Base-by-base conservation (phyloP, 2,797 vertebrate genomes). In the Clarias laeviceps region DNA sequence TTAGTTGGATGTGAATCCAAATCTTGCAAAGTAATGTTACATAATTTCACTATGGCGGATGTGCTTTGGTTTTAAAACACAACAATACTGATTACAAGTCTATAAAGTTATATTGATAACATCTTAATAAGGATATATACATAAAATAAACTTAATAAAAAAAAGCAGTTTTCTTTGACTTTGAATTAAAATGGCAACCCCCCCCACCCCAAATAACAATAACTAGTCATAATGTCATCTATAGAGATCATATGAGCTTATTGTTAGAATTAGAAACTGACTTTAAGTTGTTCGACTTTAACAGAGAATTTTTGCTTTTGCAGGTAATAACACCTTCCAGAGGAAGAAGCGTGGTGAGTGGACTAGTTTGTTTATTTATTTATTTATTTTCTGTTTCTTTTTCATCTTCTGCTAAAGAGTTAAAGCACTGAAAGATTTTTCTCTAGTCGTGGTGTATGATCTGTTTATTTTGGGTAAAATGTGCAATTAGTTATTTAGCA, bases 341-440 rank as follows among this genome's bases (percentile, higher is more conserved):
- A 32, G 82, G 76, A 64, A 89, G 88, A 90, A 93, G 92, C 92
- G 92, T 93, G 94, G 94, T 95, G 89, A 95, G 94, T 95, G 74
- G 14, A 57, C 65, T 18, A n/a, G 12, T 24, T 85, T 76, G 34
- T 86, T 82, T 78, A 11, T 14, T 86, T 59, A 45, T 77, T 5
- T 20, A 22, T 50, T 22, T 56, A 8, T 37, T 12, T 27, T 1
- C 0, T 56, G 9, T 61, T 78, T 61, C 34, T 14, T 4, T 78
- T 40, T 37, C 0, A 62, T 78, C 29, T 78, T 22, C 56, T 61
- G 11, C 57, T 78, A 78, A 34, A 61, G 29, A 18, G 34, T 18
- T 59, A 24, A 61, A 78, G 18, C 56, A 62, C 20, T 7, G 57
- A 7, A 11, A 61, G 57, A 34, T 34, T 34, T 32, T 76, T 76